Evolutionary conservation across 2,888 invertebrate genomes (phyloP).

Genomic region (Andrena minutula): DNA sequence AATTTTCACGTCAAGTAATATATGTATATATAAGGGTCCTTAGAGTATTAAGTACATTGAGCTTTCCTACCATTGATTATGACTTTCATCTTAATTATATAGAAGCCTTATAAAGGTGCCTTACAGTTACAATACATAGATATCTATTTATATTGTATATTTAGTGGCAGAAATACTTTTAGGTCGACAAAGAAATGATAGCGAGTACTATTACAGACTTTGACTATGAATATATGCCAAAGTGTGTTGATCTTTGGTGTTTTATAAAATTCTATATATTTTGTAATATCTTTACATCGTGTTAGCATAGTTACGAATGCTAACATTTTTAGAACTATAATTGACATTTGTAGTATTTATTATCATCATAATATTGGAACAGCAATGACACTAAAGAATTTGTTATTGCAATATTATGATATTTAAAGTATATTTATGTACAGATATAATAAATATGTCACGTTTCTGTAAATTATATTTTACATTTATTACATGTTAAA

Average conservation of each 20-base stretch:
- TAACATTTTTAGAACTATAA: conserved; percentile 28
- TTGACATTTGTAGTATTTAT: conserved; percentile 49
- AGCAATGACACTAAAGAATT: conserved; percentile 2
- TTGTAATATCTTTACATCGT: conserved; percentile 48
- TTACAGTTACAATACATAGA: conserved; percentile 41
- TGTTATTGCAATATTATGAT: conserved; percentile 42
- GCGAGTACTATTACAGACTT: conserved; percentile 17
- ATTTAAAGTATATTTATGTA: conserved; percentile 44
- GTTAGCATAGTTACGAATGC: conserved; percentile 17
- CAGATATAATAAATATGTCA: conserved; percentile 60
- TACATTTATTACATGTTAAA: conserved; percentile 34
- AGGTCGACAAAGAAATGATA: neutral
- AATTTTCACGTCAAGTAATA: conserved; percentile 27
- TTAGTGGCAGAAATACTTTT: conserved; percentile 36
- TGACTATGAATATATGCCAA: conserved; percentile 38
- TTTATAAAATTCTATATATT: conserved; percentile 52
- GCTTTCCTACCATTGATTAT: conserved; percentile 36
- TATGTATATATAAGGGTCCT: conserved; percentile 27
- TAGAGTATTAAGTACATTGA: conserved; percentile 57
- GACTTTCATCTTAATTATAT: conserved; percentile 27
- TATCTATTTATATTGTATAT: conserved; percentile 42
- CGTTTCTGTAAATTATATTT: conserved; percentile 39
- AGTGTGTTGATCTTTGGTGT: conserved; percentile 53
- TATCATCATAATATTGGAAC: conserved; percentile 40
- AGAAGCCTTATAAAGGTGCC: conserved; percentile 52